Conservation (phyloP, 2,113 vertebrate species). For the Lagopus muta region DNA sequence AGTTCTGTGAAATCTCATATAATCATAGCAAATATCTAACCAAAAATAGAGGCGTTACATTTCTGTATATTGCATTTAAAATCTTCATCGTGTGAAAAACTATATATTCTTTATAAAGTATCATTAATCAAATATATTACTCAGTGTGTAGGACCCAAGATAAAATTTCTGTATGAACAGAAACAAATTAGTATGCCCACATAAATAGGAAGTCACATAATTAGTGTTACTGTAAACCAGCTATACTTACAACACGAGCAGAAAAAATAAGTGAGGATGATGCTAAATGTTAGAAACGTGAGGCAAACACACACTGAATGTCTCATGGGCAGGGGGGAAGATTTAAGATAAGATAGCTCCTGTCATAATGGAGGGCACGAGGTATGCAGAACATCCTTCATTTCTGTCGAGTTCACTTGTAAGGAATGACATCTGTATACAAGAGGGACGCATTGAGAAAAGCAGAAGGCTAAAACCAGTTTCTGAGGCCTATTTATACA, state of each 20-base stretch:
- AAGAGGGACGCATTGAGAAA: background rate
- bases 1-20: background rate
- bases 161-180: background rate
- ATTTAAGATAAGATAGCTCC: background rate
- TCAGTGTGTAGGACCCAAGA: background rate
- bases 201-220: background rate
- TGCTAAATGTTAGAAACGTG: background rate
- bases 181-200: background rate
- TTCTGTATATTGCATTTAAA: background rate
- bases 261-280: background rate
- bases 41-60: slow-evolving; percentile 28
- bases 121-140: background rate
- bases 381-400: background rate
- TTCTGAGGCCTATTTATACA: background rate
- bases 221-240: background rate
- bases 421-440: background rate
- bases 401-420: background rate
- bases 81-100: background rate
- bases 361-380: background rate
- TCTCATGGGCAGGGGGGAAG: background rate
- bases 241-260: background rate
- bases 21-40: background rate
- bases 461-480: background rate
- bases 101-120: background rate
- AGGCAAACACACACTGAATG: background rate